Conservation (phyloP, 2,888 invertebrate genomes). For the Ectemnius continuus region DNA sequence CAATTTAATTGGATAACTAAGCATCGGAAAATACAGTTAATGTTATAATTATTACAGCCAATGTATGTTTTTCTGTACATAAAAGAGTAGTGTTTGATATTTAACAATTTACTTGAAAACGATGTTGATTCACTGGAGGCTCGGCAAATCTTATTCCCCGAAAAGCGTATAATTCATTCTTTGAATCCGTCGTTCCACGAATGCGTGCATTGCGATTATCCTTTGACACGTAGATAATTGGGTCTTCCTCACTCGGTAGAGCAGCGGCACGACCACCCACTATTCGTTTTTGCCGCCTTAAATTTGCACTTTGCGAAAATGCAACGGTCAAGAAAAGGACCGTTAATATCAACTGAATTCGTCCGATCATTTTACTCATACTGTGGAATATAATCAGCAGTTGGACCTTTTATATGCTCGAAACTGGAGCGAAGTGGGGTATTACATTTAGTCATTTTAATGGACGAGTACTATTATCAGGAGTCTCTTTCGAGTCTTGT, state of each 20-base stretch:
- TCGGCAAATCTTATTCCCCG: slow-evolving; percentile 86
- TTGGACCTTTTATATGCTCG: neutral
- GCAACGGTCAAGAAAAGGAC: slow-evolving; percentile 36
- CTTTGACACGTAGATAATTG: slow-evolving; percentile 84
- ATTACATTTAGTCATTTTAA: neutral
- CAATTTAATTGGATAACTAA: too few relatives aligned
- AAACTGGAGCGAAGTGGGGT: neutral
- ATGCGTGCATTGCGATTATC: slow-evolving; percentile 83
- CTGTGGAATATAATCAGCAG: too few relatives aligned
- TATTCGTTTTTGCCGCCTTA: slow-evolving; percentile 76
- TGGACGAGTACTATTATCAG: too few relatives aligned
- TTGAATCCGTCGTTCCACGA: slow-evolving; percentile 82
- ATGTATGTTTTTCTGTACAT: too few relatives aligned
- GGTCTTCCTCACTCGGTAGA: slow-evolving; percentile 85
- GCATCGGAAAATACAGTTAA: too few relatives aligned
- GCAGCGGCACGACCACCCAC: slow-evolving; percentile 85
- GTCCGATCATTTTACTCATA: slow-evolving; percentile 30
- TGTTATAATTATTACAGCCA: neutral
- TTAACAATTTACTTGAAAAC: slow-evolving; percentile 80
- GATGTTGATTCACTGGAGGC: slow-evolving; percentile 80
- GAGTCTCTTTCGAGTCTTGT: too few relatives aligned
- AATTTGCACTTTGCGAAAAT: slow-evolving; percentile 15
- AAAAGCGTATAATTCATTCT: slow-evolving; percentile 84
- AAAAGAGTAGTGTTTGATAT: neutral
- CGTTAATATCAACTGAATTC: slow-evolving; percentile 19